Evolutionary conservation across 2,888 invertebrate genomes (phyloP).

Genomic region (Rapana venosa): DNA sequence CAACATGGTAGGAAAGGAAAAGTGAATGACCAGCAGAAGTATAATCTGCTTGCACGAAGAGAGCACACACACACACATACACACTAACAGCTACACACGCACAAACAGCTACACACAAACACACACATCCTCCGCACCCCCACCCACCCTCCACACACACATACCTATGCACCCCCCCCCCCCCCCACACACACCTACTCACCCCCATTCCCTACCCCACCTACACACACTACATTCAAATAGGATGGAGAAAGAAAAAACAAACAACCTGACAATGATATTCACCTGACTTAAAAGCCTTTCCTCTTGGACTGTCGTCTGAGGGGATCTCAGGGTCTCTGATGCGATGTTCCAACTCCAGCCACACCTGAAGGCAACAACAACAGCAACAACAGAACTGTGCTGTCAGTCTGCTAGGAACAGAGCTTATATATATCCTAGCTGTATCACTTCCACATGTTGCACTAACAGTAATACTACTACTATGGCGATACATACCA

Average conservation of each 20-base stretch:
- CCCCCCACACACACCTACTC: not conserved
- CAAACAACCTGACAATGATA: not conserved
- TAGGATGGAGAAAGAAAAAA: not conserved
- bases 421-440: too few relatives aligned
- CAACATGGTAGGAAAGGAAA: too few relatives aligned
- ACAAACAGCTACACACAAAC: not conserved
- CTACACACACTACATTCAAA: not conserved
- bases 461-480: too few relatives aligned
- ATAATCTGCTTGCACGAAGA: too few relatives aligned
- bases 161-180: not conserved
- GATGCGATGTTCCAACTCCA: slow-evolving; percentile 66
- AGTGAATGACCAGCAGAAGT: too few relatives aligned
- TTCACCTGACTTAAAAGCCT: slow-evolving; percentile 67
- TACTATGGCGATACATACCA: too few relatives aligned
- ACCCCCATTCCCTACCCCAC: not conserved
- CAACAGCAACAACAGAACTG: not conserved
- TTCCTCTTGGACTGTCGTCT: slow-evolving; percentile 60
- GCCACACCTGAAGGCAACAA: slow-evolving; percentile 61
- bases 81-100: not conserved
- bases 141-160: not conserved
- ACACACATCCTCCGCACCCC: not conserved
- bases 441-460: too few relatives aligned
- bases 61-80: not conserved
- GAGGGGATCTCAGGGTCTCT: slow-evolving; percentile 57
- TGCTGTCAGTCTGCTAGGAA: too few relatives aligned